Base-by-base conservation (phyloP, 1,140 invertebrate species). In the Penaeus indicus region DNA sequence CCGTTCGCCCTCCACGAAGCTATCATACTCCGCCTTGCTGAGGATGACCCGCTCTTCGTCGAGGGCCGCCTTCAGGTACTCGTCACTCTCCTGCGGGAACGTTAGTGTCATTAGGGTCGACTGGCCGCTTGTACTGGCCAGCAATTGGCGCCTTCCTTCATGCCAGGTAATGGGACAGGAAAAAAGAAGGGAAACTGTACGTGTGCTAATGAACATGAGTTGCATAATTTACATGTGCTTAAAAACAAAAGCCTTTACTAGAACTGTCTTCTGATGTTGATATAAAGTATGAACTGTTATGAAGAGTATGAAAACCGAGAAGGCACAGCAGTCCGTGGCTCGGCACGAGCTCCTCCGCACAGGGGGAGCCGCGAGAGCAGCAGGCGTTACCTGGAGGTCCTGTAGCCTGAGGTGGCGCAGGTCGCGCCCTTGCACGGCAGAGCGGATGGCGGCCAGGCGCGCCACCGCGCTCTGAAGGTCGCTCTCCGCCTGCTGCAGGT, bases 401-500 rank as follows among this genome's bases (percentile, higher is more conserved):
- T 89, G 88, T 63, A 89, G 42, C 72, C 82, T 83, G 61, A 88
- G 72, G 64, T 86, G 79, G 25, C 61, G 75, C 32, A 89, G 42
- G 78, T 86, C 86, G 60, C 84, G 77, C 18, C 84, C 69, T 72
- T 86, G 86, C 22, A 86, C 87, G 21, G 62, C 85, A 13, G 90
- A 86, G 47, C 82, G 88, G 62, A 91, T 88, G 92, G 87, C 88
- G 61, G 88, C 87, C 81, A 87, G 84, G 69, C 86, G 86, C 84
- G 93, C 92, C 91, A 91, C 91, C 89, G 92, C 93, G 91, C 94
- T 92, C 86, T 92, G 93, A 90, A 92, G 93, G 92, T 93, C 93
- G 91, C 93, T 92, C 89, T 82, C 27, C 90, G 91, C 92, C 91
- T 92, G 93, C 92, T 94, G 94, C 92, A 94, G 92, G 91, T 94